These are phyloP conservation scores for Diacarnus erythraeanus DNA, from an alignment of 37 sponge, comb jelly and placozoan genomes.

Conservation along the genomic window DNA sequence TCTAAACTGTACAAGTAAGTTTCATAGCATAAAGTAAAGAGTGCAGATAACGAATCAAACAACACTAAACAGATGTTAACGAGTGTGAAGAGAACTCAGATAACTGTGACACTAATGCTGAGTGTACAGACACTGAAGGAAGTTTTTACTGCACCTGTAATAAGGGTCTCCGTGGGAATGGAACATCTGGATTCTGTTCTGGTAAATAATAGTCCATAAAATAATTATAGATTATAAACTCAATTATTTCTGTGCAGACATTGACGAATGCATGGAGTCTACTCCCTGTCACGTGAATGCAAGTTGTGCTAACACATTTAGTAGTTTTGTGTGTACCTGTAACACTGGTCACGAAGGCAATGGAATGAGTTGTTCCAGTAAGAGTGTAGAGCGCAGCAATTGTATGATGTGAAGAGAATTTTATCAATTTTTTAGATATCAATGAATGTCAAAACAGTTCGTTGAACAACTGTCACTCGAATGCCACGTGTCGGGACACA, in stretches of 20 bases:
- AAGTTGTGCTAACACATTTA: slow-evolving; percentile 16
- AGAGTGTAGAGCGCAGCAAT: not conserved
- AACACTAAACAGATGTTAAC: slow-evolving; percentile 1
- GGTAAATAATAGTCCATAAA: not conserved
- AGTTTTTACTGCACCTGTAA: slow-evolving; percentile 6
- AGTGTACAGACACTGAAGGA: not conserved
- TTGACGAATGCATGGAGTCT: not conserved
- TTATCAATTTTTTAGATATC: not conserved
- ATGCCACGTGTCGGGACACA: not conserved
- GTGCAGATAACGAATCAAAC: not conserved
- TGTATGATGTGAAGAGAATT: too few species aligned
- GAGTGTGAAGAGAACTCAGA: slow-evolving; percentile 1
- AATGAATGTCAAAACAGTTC: not conserved
- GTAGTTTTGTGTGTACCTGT: slow-evolving; percentile 39
- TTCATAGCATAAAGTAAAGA: too few species aligned
- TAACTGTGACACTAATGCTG: slow-evolving; percentile 14
- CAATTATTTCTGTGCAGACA: not conserved
- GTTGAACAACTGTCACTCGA: not conserved
- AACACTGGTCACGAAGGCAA: slow-evolving; percentile 17
- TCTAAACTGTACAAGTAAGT: not conserved
- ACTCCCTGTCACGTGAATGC: slow-evolving; percentile 10
- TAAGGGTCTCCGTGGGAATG: slow-evolving; percentile 16
- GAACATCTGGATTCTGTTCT: not conserved
- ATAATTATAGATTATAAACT: not conserved
- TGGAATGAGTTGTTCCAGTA: slow-evolving; percentile 13